Percentiles rank a stretch among this genome's conserved stretches.
These are phyloP conservation scores for Porites rus DNA, from an alignment of 92 coral and sea anemone species.

Conservation along the genomic window DNA sequence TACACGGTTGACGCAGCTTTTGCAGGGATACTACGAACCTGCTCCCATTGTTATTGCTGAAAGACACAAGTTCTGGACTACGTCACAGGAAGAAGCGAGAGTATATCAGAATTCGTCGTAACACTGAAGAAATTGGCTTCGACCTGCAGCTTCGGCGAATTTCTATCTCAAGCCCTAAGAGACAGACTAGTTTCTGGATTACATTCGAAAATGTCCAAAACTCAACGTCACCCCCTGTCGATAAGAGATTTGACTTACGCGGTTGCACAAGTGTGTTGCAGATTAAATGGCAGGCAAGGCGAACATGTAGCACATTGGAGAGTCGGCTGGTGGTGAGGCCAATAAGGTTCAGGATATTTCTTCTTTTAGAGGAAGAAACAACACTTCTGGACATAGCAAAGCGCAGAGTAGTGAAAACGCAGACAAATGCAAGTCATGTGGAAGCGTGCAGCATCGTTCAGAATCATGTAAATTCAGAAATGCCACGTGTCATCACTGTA, in stretches of 20 bases:
- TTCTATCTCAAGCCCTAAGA: constrained; percentile 21
- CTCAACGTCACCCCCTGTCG: constrained; percentile 14
- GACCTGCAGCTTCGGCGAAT: constrained; percentile 40
- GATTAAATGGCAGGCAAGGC: too few relatives aligned
- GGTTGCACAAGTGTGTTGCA: not conserved
- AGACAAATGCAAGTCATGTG: not conserved
- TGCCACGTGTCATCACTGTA: not conserved
- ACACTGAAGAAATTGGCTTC: constrained; percentile 26
- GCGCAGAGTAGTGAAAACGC: not conserved
- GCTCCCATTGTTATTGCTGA: constrained; percentile 37
- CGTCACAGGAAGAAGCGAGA: constrained; percentile 30
- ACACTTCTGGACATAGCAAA: constrained; percentile 1
- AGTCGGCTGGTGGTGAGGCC: not conserved
- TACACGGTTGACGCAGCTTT: not conserved
- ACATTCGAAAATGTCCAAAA: constrained; percentile 43
- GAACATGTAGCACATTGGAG: not conserved
- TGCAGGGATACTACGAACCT: constrained; percentile 30
- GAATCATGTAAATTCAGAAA: too few relatives aligned
- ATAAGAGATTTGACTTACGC: constrained; percentile 20
- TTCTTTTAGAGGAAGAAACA: constrained; percentile 1
- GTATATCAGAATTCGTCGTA: constrained; percentile 43
- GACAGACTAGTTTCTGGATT: constrained; percentile 45
- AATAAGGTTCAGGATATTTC: constrained; percentile 19
- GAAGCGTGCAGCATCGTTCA: too few relatives aligned
- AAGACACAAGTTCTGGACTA: constrained; percentile 22